Conservation (phyloP, 2,797 vertebrate species). For the Rhinella marina region DNA sequence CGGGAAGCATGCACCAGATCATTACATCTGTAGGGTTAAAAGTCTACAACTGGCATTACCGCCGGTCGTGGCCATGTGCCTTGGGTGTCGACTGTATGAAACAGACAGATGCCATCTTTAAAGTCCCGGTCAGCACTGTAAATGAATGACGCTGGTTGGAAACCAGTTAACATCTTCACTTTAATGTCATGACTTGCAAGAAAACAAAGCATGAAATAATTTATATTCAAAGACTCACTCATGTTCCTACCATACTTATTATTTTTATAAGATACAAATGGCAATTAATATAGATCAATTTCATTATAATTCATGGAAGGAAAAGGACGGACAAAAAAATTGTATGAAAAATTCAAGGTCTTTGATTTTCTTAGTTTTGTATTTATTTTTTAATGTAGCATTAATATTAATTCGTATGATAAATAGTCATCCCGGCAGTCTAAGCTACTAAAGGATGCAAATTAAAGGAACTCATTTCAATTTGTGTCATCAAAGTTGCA, state of each 20-base stretch:
- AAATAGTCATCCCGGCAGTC: conserved; percentile 40
- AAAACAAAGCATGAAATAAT: not conserved
- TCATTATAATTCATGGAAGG: conserved; percentile 13
- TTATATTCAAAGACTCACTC: not conserved
- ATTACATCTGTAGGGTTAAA: too few relatives aligned
- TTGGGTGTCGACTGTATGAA: too few relatives aligned
- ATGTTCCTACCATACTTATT: not conserved
- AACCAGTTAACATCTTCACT: too few relatives aligned
- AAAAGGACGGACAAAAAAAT: not conserved
- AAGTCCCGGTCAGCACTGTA: too few relatives aligned
- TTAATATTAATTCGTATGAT: conserved; percentile 47
- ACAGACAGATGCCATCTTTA: too few relatives aligned
- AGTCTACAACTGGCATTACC: too few relatives aligned
- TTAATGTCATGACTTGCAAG: not conserved
- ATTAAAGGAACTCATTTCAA: conserved; percentile 54
- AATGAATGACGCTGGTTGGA: too few relatives aligned
- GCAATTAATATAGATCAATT: not conserved
- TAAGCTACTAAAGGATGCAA: conserved; percentile 51
- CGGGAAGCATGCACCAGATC: too few relatives aligned
- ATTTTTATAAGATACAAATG: not conserved
- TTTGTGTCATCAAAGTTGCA: conserved; percentile 55
- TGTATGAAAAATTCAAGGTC: not conserved
- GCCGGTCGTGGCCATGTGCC: too few relatives aligned
- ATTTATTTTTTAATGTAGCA: not conserved
- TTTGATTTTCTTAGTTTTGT: conserved; percentile 1